Conservation (phyloP, 2,113 vertebrate species). For the Notarius lentiginosus region DNA sequence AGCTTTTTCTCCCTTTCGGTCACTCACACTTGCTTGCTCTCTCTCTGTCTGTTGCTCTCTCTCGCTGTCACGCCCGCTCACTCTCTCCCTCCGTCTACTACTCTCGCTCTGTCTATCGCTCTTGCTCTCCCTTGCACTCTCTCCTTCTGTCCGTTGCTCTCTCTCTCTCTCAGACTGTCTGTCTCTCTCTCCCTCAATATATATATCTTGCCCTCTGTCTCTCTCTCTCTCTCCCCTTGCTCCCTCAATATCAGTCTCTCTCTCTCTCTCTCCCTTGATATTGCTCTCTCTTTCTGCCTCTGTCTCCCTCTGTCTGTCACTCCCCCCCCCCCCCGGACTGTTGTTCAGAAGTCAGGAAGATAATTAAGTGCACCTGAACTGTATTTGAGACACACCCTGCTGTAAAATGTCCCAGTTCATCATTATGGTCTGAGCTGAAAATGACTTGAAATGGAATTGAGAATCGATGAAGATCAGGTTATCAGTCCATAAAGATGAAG, state of each 20-base stretch:
- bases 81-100: no score
- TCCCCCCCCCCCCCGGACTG: neutral
- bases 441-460: neutral
- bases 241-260: neutral
- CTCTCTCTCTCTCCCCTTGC: neutral
- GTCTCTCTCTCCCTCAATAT: neutral
- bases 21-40: no score
- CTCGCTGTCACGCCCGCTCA: no score
- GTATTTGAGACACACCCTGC: neutral
- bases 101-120: no score
- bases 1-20: no score
- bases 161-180: no score
- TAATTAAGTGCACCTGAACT: neutral
- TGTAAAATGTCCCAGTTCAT: neutral
- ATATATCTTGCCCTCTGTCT: neutral
- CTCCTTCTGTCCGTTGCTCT: no score
- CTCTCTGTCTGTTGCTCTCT: no score
- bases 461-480: neutral
- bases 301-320: neutral
- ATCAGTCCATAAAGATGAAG: neutral
- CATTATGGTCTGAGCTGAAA: neutral
- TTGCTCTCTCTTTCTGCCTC: neutral
- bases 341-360: neutral
- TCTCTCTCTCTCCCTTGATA: neutral
- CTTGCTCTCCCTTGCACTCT: no score